Evolutionary conservation across 1,140 invertebrate species (phyloP).

Genomic region (Theocolax elegans): DNA sequence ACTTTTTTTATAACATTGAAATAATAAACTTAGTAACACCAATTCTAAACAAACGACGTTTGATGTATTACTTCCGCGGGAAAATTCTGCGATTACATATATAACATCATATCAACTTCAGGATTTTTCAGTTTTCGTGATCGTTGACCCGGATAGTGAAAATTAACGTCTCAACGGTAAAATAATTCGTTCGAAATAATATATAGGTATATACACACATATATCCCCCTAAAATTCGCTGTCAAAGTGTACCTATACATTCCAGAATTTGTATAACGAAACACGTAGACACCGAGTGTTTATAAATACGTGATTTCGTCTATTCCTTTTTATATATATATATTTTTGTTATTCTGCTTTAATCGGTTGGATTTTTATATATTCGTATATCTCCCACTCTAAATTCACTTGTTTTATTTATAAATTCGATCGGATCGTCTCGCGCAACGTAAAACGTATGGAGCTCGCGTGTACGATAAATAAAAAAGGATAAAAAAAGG

Average conservation of each 20-base stretch:
- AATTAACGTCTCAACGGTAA: constrained; percentile 34
- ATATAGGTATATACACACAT: too few relatives aligned
- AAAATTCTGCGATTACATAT: too few relatives aligned
- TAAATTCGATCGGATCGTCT: constrained; percentile 25
- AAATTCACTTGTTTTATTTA: constrained; percentile 21
- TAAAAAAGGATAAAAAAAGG: constrained; percentile 12
- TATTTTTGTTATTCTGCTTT: too few relatives aligned
- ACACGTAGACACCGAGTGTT: constrained; percentile 12
- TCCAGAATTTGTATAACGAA: constrained; percentile 41
- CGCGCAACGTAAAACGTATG: constrained; percentile 6
- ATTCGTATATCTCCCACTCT: not conserved
- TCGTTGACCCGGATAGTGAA: constrained; percentile 6
- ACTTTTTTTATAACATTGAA: too few relatives aligned
- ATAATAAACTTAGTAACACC: too few relatives aligned
- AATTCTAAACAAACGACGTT: too few relatives aligned
- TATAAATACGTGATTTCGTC: constrained; percentile 20
- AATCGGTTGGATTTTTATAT: too few relatives aligned
- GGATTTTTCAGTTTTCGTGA: constrained; percentile 24
- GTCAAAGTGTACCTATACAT: too few relatives aligned
- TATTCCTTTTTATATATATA: not conserved
- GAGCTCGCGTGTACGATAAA: not conserved
- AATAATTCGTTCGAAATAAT: constrained; percentile 36
- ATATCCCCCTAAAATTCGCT: too few relatives aligned
- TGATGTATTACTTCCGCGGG: too few relatives aligned
- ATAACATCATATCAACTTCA: not conserved